Evolutionary conservation across 2,797 vertebrate genomes (phyloP).

Genomic region (Petrocephalus sullivani): DNA sequence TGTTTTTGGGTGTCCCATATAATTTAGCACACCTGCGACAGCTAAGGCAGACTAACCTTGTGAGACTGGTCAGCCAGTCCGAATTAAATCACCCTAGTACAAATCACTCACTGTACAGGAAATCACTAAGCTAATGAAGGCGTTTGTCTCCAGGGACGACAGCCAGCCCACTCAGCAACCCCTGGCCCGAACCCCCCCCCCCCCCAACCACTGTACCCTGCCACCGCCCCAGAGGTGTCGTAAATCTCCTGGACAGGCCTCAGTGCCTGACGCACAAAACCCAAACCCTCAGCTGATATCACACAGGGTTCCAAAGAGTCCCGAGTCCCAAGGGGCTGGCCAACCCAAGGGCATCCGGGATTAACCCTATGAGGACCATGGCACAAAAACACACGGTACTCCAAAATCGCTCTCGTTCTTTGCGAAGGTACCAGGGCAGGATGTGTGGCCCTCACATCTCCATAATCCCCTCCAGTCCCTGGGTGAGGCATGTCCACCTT

Average conservation of each 20-base stretch:
- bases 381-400: neutral
- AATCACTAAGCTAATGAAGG: conserved; percentile 38
- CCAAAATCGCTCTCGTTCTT: neutral
- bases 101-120: conserved; percentile 41
- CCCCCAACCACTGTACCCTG: neutral
- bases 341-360: neutral
- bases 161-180: conserved; percentile 21
- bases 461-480: neutral
- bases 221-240: neutral
- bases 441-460: neutral
- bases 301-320: neutral
- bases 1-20: neutral
- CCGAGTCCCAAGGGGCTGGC: neutral
- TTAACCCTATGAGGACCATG: neutral
- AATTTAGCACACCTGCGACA: neutral
- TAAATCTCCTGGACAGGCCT: neutral
- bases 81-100: conserved; percentile 47
- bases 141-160: conserved; percentile 39
- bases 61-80: conserved; percentile 41
- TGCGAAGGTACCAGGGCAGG: neutral
- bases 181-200: neutral
- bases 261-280: neutral
- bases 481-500: neutral
- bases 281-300: neutral
- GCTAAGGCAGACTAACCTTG: neutral